Evolutionary conservation across 2,113 vertebrate species (phyloP), one percentile per base, ranked within the genome.

Genomic region (Xiphophorus couchianus): DNA sequence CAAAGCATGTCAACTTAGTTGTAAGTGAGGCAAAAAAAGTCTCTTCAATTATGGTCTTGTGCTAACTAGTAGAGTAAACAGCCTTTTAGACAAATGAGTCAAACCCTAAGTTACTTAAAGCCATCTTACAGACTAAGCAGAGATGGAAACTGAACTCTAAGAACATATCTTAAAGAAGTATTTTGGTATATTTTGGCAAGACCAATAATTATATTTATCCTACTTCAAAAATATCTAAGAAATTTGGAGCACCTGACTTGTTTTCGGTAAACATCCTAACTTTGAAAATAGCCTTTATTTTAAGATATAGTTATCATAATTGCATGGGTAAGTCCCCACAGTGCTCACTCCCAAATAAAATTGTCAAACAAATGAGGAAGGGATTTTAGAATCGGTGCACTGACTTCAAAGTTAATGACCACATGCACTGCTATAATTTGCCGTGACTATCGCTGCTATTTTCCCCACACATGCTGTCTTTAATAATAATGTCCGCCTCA

Each of bases 11-110:
- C 85, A 86, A 77, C 60, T 79, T 86, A 78, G 77, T 85, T 88
- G 82, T 81, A 76, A 69, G 1, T 4, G 19, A 8, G 3, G 4
- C 44, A 48, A 48, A 48, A 48, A 68, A 48, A 13, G 62, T 69
- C 15, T 77, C 85, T 89, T 92, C 69, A 85, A 78, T 86, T 84
- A 84, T 71, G 78, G 81, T 73, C 78, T 78, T 76, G 64, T 71
- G 73, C 58, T 64, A 66, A 44, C 30, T 65, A 75, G 64, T 66
- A 74, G 82, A 74, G 81, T 83, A 85, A 73, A 76, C 37, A 77
- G 66, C 71, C 54, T 68, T 48, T 37, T 28, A 74, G 77, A 76
- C 80, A 81, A 73, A 72, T 31, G 48, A 37, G 4, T 25, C 22
- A 25, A 15, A 39, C 17, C 42, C 22, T 25, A 31, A 69, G 31